Percentiles rank a stretch among this genome's conserved stretches.
phyloP scores from a whole-genome alignment of 2,113 vertebrate species.

The Hipposideros armiger region DNA sequence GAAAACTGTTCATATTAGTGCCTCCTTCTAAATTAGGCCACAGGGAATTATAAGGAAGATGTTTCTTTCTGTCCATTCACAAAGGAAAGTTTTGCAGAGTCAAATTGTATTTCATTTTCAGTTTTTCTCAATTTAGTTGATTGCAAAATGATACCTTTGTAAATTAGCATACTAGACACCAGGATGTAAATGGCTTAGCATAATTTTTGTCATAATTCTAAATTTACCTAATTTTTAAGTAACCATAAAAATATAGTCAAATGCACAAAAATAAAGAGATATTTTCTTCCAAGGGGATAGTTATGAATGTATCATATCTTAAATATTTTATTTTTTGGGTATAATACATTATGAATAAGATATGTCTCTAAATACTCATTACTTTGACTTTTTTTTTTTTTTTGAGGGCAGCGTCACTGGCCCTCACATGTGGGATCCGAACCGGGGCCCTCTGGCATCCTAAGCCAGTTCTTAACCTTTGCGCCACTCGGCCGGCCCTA shows the following conservation, averaged over 20 bases:
- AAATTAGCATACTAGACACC: background rate
- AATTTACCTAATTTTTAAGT: background rate
- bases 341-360: background rate
- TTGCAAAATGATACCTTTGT: constrained; percentile 25
- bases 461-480: no score
- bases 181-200: background rate
- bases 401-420: no score
- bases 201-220: background rate
- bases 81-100: background rate
- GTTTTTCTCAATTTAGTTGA: constrained; percentile 22
- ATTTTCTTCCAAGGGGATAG: background rate
- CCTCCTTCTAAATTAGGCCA: background rate
- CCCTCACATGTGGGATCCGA: no score
- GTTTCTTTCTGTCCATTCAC: background rate
- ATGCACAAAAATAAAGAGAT: background rate
- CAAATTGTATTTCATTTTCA: background rate
- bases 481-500: background rate
- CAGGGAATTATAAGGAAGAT: background rate
- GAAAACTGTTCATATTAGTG: background rate
- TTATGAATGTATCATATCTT: background rate
- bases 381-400: background rate
- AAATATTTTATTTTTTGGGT: background rate
- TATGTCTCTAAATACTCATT: background rate
- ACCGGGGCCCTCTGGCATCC: no score
- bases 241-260: background rate